Conservation (phyloP, 2,113 vertebrate genomes). For the Hypocryptadius cinnamomeus region DNA sequence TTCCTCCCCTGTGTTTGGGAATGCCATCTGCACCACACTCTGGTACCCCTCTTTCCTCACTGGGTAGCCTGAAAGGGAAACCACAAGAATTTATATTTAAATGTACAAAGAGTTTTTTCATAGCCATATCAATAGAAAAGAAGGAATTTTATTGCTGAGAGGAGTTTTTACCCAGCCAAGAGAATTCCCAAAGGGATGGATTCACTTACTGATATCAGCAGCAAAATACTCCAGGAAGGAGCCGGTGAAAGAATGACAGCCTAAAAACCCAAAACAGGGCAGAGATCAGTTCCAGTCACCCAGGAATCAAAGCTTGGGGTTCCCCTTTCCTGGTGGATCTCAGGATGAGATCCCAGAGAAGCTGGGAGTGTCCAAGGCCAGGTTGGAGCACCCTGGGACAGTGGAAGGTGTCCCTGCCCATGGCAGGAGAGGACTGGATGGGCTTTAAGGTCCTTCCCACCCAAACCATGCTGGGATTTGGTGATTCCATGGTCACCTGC, state of each 20-base stretch:
- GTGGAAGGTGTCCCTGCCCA: not conserved
- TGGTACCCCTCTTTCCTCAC: constrained; percentile 73
- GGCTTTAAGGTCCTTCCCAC: not conserved
- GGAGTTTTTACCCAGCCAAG: not conserved
- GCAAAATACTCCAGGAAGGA: constrained; percentile 87
- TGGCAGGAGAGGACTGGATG: not conserved
- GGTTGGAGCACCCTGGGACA: rapidly evolving
- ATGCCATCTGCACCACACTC: constrained; percentile 58
- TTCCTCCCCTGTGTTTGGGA: constrained; percentile 51
- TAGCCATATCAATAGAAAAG: rapidly evolving
- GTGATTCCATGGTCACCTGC: not conserved
- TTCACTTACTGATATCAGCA: constrained; percentile 87
- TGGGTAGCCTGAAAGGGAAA: constrained; percentile 75
- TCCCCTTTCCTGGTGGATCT: not conserved
- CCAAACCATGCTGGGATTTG: not conserved
- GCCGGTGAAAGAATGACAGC: constrained; percentile 84
- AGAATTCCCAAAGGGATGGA: not conserved
- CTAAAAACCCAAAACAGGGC: constrained; percentile 45
- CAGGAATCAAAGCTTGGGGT: not conserved
- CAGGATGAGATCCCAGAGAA: not conserved
- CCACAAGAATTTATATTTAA: not conserved
- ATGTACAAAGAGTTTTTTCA: rapidly evolving
- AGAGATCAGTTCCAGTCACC: not conserved
- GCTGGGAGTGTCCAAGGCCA: not conserved
- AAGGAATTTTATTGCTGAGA: not conserved